Evolutionary conservation across 2,113 vertebrate genomes (phyloP), one percentile per base, ranked within the genome.

Genomic region (Pomatorhinus ruficollis): DNA sequence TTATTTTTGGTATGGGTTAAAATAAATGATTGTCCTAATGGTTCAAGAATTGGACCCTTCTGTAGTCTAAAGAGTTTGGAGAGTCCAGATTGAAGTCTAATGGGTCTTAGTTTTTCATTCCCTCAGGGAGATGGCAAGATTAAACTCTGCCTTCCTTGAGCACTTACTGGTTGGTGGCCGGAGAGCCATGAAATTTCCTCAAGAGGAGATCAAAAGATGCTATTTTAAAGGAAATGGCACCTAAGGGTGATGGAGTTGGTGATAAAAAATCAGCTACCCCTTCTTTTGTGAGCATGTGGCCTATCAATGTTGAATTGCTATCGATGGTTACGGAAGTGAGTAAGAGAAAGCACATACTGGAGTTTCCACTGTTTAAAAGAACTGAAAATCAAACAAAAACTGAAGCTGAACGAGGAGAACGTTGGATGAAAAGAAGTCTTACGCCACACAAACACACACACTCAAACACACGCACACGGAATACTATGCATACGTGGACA

Each of bases 281-380:
- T 92, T 95, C 87, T 74, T 83, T 94, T 96, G 72, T 54, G 82
- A 95, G 79, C 54, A 31, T 52, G 90, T 81, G 95, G 96, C 93
- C 87, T 94, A 96, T 94, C 76, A 95, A 44, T 91, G 97, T 95
- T 88, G 91, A 97, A 83, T 94, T 94, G 96, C 92, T 97, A 90
- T 40, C 1, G 70, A 96, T 96, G 96, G 81, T 88, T 91, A 93
- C 90, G 50, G 85, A 85, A 85, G 86, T 81, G 95, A 96, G 66
- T 79, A 82, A 97, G 95, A 95, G 95, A 95, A 97, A 95, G 94
- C 94, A 97, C 96, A 97, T 83, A 96, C 63, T 20, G 89, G 97
- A 97, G 97, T 96, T 93, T 90, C 97, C 89, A 95, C 96, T 97
- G 96, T 93, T 95, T 39, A 57, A 86, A 93, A 83, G 37, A 94